Base-by-base conservation (phyloP, 2,797 vertebrate species). In the Falco concolor region DNA sequence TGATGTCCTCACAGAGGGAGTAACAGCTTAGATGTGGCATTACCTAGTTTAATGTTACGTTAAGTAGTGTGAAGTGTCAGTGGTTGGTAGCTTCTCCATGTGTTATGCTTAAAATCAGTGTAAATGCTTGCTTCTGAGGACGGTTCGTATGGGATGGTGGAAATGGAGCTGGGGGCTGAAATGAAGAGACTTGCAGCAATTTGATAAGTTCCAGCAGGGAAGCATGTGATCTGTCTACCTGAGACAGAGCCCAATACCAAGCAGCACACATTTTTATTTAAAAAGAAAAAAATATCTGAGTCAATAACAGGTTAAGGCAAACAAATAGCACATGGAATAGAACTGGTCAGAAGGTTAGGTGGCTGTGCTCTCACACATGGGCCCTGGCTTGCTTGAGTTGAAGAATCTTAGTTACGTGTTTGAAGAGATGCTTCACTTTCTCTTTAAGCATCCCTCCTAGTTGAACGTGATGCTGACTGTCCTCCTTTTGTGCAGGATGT, bases 261-360 rank as follows among this genome's bases (percentile, higher is more conserved):
- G 90, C 36, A 96, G 92, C 90, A 97, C 78, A 95, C 60, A 78
- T 54, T 93, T 96, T 96, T 96, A 95, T 96, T 96, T 54, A 28
- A 68, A 88, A 95, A 36, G 53, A 61, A 17, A 27, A 64, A 52
- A 40, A 44, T 42, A 28, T 73, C 25, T 45, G 57, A 40, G 57
- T 85, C 57, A 89, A 87, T 61, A 89, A 96, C 93, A 96, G 81
- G 64, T 95, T 78, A 93, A 97, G 78, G 93, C 91, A 95, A 72
- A 94, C 94, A 96, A 93, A 88, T 42, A 91, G 88, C 93, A 90
- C 63, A 12, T 68, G 93, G 89, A 78, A 14, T 42, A 73, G 23
- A 53, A 13, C 7, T 68, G 45, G 60, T 63, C 28, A 1, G 88
- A 28, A 61, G 70, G 65, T 27, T 25, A 32, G 74, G 85, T 75